These are phyloP conservation scores for Himantopus leucocephalus DNA, from an alignment of 2,113 vertebrate genomes.

Conservation along the genomic window DNA sequence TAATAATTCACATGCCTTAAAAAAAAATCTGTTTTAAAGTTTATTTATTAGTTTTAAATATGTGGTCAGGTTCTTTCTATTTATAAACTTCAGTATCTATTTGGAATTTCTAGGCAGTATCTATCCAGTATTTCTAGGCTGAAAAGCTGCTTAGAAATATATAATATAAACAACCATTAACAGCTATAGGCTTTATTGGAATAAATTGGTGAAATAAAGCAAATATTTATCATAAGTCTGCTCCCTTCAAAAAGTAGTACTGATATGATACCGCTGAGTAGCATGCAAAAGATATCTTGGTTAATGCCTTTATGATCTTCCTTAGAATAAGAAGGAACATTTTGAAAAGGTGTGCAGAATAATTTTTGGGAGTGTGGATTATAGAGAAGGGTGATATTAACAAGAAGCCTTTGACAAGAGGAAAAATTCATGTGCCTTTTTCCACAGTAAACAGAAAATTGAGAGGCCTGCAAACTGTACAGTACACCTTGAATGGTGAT, in stretches of 20 bases:
- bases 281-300: background rate
- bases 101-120: background rate
- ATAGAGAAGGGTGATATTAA: background rate
- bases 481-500: background rate
- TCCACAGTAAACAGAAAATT: background rate
- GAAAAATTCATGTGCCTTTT: background rate
- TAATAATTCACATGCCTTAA: background rate
- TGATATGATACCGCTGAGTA: background rate
- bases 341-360: background rate
- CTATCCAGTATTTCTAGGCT: background rate
- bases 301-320: background rate
- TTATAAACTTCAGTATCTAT: background rate
- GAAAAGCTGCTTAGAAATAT: background rate
- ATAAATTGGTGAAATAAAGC: background rate
- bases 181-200: background rate
- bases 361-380: background rate
- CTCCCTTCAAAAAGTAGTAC: background rate
- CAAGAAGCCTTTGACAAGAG: background rate
- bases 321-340: background rate
- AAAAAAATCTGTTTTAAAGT: background rate
- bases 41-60: background rate
- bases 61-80: background rate
- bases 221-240: background rate
- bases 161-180: background rate
- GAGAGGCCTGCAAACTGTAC: background rate